A percentile compares a stretch with the other conserved stretches of the same genome.
phyloP scores from a whole-genome alignment of 2,797 vertebrate genomes.

The Ataeniobius toweri region DNA sequence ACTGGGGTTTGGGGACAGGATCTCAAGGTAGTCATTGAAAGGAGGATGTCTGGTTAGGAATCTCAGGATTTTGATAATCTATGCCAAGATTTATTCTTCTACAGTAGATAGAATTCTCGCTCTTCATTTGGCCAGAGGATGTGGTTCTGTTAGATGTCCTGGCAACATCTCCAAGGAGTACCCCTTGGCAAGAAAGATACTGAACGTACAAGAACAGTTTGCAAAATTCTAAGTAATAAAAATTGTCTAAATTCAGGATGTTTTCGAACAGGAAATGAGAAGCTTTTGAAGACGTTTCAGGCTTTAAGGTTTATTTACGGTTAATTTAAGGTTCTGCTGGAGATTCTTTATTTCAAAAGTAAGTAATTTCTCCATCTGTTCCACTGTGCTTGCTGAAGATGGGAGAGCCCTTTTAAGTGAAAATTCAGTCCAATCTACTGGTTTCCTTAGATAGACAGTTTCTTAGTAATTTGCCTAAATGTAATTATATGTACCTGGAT shows the following conservation, averaged over 20 bases:
- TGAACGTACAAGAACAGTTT: background rate
- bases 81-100: too few species aligned
- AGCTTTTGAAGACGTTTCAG: background rate
- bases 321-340: background rate
- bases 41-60: background rate
- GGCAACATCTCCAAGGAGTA: background rate
- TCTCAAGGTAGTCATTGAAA: background rate
- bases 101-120: too few species aligned
- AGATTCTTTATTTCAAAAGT: background rate
- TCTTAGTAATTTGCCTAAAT: background rate
- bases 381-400: background rate
- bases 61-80: background rate
- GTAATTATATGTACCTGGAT: background rate
- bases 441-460: background rate
- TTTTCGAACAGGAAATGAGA: too few species aligned
- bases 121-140: background rate
- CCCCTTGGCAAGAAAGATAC: background rate
- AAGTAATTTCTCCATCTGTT: background rate
- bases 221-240: background rate
- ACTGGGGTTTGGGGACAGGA: background rate
- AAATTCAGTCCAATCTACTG: background rate
- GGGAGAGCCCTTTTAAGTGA: background rate
- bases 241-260: background rate
- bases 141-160: background rate
- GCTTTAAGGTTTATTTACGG: too few species aligned